Evolutionary conservation across 2,888 invertebrate species (phyloP).

Genomic region (Synanthedon vespiformis): DNA sequence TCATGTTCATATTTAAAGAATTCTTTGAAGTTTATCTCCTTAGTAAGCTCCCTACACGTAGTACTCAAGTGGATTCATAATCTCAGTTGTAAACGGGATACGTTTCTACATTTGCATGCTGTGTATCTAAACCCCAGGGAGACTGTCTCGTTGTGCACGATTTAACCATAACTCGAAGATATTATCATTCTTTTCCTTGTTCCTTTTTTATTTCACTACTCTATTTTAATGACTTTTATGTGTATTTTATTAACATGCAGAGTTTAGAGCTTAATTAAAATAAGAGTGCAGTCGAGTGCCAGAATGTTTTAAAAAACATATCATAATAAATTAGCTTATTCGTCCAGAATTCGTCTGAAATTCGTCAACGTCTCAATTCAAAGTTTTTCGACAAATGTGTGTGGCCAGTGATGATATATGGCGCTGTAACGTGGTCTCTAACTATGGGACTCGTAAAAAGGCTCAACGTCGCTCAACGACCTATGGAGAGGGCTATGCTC

Average conservation of each 20-base stretch:
- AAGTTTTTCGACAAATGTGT: no score
- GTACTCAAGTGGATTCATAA: slow-evolving; percentile 13
- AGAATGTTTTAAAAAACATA: no score
- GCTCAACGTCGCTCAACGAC: no score
- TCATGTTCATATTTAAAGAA: background rate
- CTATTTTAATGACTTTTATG: background rate
- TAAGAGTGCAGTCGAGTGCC: no score
- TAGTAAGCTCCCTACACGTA: background rate
- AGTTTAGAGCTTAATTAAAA: no score
- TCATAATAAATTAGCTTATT: no score
- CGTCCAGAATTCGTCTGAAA: no score
- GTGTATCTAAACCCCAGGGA: slow-evolving; percentile 10
- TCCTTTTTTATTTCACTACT: background rate
- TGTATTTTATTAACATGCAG: background rate
- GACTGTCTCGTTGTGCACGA: slow-evolving; percentile 21
- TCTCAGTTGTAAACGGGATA: slow-evolving; percentile 25
- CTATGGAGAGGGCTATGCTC: no score
- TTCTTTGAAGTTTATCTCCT: background rate
- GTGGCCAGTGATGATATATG: no score
- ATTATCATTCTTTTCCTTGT: slow-evolving; percentile 4
- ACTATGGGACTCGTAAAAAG: no score
- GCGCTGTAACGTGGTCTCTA: no score
- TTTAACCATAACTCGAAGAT: slow-evolving; percentile 22
- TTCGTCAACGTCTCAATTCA: no score
- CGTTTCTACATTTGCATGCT: slow-evolving; percentile 36